Percentiles rank a stretch among this genome's conserved stretches.
Evolutionary conservation across 2,797 vertebrate genomes (phyloP).

Genomic region (Tachyglossus aculeatus): DNA sequence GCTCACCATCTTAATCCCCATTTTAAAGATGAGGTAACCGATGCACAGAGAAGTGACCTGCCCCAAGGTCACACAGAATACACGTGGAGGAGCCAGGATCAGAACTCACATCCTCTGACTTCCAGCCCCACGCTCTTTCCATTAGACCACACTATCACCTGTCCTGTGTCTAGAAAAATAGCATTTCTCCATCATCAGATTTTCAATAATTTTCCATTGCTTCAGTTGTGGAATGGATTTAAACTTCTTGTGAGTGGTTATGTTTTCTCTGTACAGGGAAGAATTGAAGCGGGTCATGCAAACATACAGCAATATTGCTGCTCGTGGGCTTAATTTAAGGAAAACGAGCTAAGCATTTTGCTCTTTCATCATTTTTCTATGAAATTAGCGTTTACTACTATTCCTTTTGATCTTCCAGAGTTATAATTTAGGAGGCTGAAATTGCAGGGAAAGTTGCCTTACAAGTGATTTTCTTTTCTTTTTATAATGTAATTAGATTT

Average conservation of each 20-base stretch:
- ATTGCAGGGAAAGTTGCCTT: background rate
- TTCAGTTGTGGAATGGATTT: conserved; percentile 1
- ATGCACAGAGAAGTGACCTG: too few relatives aligned
- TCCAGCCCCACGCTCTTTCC: too few relatives aligned
- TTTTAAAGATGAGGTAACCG: too few relatives aligned
- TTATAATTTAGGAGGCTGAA: conserved; percentile 5
- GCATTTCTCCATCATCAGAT: background rate
- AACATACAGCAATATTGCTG: conserved; percentile 15
- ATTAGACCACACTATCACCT: too few relatives aligned
- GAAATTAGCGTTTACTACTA: conserved; percentile 26
- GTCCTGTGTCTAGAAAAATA: conserved; percentile 17
- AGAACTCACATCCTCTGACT: too few relatives aligned
- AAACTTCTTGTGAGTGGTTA: background rate
- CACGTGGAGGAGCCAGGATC: too few relatives aligned
- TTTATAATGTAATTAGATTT: background rate
- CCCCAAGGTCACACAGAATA: too few relatives aligned
- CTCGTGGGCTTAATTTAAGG: conserved; percentile 9
- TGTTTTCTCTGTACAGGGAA: conserved; percentile 4
- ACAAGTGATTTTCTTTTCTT: background rate
- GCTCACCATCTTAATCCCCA: too few relatives aligned
- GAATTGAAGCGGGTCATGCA: conserved; percentile 27
- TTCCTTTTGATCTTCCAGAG: conserved; percentile 24
- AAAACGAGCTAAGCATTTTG: background rate
- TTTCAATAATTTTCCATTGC: conserved; percentile 12
- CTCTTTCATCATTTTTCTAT: conserved; percentile 11